Evolutionary conservation across 2,888 invertebrate species (phyloP), one percentile per base, ranked within the genome.

Genomic region (Ophion costatus): DNA sequence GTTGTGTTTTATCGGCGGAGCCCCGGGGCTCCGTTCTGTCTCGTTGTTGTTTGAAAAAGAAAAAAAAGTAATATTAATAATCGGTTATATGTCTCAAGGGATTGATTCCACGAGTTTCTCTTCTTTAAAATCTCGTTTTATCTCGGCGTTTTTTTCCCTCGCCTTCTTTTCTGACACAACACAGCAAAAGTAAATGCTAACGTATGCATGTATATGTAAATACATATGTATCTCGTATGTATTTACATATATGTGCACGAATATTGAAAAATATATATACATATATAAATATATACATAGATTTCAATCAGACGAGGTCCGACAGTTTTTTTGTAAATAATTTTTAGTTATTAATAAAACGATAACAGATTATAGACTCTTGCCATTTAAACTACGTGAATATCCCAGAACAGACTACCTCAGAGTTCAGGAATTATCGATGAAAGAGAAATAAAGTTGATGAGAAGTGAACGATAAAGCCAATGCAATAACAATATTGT

Each of bases 361-460:
- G 89, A 90, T 91, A 90, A 89, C 86, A 88, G 92, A 91, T 91
- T 91, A 91, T 91, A 90, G 88, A 88, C 89, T 91, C 91, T 93
- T 92, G 92, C 92, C 93, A 93, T 91, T 91, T 91, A 92, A 80
- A 92, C 89, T 91, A 92, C 90, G 90, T 91, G 88, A 90, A 87
- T 85, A 90, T 90, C 90, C 91, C 92, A 92, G 91, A 93, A 92
- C 93, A 92, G 93, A 92, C 93, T 93, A 93, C 93, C 93, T 93
- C 93, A 93, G 90, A 93, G 92, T 92, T 93, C 93, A 93, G 93
- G 93, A 92, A 93, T 93, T 92, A 91, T 91, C 89, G 90, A 91
- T 88, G 91, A 91, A 90, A 90, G 90, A 90, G 79, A 79, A 91
- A 89, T 88, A 87, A 91, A 89, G 89, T 89, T 86, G 85, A 82